Evolutionary conservation across 2,113 vertebrate genomes (phyloP), one percentile per base, ranked within the genome.

Genomic region (Craseonycteris thonglongyai): DNA sequence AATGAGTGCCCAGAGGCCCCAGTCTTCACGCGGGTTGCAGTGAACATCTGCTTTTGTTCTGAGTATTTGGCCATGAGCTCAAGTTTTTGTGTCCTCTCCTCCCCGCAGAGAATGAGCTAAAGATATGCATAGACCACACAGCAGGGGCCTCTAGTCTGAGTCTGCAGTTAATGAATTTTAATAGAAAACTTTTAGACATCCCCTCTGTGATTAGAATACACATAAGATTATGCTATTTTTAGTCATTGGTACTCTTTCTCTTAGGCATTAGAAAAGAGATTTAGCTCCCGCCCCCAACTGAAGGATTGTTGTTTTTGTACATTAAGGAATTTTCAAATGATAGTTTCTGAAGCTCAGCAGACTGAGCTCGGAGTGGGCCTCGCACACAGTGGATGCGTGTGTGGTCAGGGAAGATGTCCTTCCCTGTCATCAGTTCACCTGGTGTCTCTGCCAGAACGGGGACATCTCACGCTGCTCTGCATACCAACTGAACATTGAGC

Each of bases 371-470:
- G 51, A 75, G 75, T 4, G n/a, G 12, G 49, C n/a, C 30, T n/a
- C 3, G 10, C 18, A 6, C 38, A 0, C 6, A 10, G 10, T 47
- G 47, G 63, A 3, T 15, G 8, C 13, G 26, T 22, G 0, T 8
- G 2, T 13, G 33, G 21, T 68, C 28, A 16, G 33, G 83, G 15
- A 15, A 22, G 24, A 35, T 28, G 5, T 4, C 28, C 28, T 68
- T 86, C 47, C 33, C 42, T 74, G 14, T 28, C 61, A 3, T 0
- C 28, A 33, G n/a, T 42, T 54, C 56, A 33, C 30, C 75, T 47
- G 33, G 11, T 38, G 9, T 90, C 24, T 65, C 14, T 38, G 1
- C 33, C 22, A 21, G 38, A 49, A 2, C 5, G 30, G 18, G 18
- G 2, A 6, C 24, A 22, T 30, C 22, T 45, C 24, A 2, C 13